Percentiles rank a stretch among this genome's conserved stretches.
Conservation (phyloP, 2,888 invertebrate genomes). For the Metopia argyrocephala region DNA sequence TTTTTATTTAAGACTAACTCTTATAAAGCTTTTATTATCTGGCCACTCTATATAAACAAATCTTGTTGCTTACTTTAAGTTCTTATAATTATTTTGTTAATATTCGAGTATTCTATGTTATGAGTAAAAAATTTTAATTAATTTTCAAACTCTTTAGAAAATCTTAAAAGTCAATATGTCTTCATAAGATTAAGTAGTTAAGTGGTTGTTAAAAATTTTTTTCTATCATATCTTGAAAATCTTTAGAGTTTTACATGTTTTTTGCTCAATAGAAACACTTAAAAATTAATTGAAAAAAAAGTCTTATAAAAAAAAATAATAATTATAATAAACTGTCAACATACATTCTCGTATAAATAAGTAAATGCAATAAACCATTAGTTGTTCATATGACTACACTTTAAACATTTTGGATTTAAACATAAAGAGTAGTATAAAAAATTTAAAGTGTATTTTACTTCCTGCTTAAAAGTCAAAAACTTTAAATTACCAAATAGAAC, state of each 20-base stretch:
- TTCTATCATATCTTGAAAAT: not conserved
- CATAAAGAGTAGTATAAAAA: not conserved
- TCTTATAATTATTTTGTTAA: no score
- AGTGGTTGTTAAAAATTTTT: slow-evolving; percentile 22
- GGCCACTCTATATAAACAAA: no score
- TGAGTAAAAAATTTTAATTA: not conserved
- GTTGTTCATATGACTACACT: slow-evolving; percentile 2
- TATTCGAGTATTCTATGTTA: no score
- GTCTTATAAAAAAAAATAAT: not conserved
- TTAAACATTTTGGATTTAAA: not conserved
- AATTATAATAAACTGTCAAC: slow-evolving; percentile 37
- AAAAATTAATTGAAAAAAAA: not conserved
- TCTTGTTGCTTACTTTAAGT: no score
- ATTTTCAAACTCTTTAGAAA: not conserved
- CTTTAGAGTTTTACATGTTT: not conserved
- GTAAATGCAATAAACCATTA: slow-evolving; percentile 29
- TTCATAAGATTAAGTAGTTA: slow-evolving; percentile 5
- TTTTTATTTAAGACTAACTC: no score
- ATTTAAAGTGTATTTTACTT: slow-evolving; percentile 11
- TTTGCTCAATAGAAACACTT: not conserved
- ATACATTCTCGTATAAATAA: no score
- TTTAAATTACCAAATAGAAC: slow-evolving; percentile 2
- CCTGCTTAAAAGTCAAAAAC: slow-evolving; percentile 12
- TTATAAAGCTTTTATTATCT: no score
- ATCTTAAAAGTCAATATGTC: not conserved